Evolutionary conservation across 2,797 vertebrate species (phyloP), one percentile per base, ranked within the genome.

Genomic region (Siniperca obscura): DNA sequence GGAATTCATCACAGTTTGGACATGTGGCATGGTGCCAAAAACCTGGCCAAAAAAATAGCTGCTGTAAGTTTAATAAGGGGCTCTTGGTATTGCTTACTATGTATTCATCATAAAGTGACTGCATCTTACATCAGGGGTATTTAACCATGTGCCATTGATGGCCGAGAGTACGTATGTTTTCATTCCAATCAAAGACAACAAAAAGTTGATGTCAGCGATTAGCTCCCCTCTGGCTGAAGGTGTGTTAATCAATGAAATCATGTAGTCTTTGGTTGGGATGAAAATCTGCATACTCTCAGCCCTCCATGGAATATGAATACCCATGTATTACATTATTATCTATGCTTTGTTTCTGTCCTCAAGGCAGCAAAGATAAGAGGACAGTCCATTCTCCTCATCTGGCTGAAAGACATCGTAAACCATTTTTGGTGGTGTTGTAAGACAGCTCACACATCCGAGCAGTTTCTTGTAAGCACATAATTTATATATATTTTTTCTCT

Each of bases 11-110:
- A 69, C 48, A 70, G 50, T 40, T 14, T 70, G 50, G 66, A 65
- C 40, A 9, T 65, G 40, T 65, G 62, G 62, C 48, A 52, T n/a
- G 46, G 66, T 68, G 66, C 46, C 2, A 68, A 68, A 12, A 50
- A 22, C 17, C 44, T 65, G 22, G 22, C 38, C 38, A 44, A 65
- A 65, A 65, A 65, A 38, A 61, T 17, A 25, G n/a, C 62, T 4
- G 46, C 19, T 34, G 27, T 68, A 36, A 52, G 17, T 68, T 52
- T 46, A 36, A 36, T 5, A 36, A 36, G 10, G 7, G 13, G 25
- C 14, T 30, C 56, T 8, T 27, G 34, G 5, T 13, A 62, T 40
- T 36, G 21, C 11, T 7, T 36, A 36, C 11, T 7, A n/a, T 62
- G 7, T 14, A 6, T 56, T 56, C 25, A 56, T 56, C 22, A 11